Percentiles rank a stretch among this genome's conserved stretches.
These are phyloP conservation scores for Chrysochloris asiatica DNA, from an alignment of 2,113 vertebrate genomes.

Conservation along the genomic window DNA sequence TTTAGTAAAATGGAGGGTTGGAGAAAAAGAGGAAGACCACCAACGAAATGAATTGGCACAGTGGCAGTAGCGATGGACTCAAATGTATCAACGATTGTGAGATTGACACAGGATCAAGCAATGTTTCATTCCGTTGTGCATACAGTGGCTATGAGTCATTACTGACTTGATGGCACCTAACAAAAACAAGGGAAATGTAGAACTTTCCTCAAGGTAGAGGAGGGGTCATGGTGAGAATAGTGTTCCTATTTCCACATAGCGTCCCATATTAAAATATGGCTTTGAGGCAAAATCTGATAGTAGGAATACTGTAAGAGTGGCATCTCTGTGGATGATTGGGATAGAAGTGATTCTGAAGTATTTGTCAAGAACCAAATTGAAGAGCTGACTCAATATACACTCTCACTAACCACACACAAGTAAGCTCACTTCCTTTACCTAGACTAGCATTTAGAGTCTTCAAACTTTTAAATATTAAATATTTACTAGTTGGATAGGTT, in stretches of 20 bases:
- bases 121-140: no score
- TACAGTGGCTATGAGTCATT: not conserved
- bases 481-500: not conserved
- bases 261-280: constrained; percentile 2
- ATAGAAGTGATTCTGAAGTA: not conserved
- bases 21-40: no score
- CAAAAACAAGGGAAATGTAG: no score
- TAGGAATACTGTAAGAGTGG: not conserved
- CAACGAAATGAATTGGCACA: no score
- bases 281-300: not conserved
- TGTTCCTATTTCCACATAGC: not conserved
- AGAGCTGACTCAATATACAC: constrained; percentile 3
- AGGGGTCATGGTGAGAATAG: not conserved
- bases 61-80: no score
- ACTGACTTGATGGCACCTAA: no score
- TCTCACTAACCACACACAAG: not conserved
- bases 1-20: no score
- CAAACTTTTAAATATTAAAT: no score
- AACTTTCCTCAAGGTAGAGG: not conserved
- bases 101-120: no score
- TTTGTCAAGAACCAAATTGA: not conserved
- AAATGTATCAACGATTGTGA: no score
- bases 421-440: not conserved
- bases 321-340: not conserved
- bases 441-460: not conserved